A percentile compares a stretch with the other conserved stretches of the same genome.
Evolutionary conservation across 2,888 invertebrate genomes (phyloP).

Genomic region (Thymelicus sylvestris): DNA sequence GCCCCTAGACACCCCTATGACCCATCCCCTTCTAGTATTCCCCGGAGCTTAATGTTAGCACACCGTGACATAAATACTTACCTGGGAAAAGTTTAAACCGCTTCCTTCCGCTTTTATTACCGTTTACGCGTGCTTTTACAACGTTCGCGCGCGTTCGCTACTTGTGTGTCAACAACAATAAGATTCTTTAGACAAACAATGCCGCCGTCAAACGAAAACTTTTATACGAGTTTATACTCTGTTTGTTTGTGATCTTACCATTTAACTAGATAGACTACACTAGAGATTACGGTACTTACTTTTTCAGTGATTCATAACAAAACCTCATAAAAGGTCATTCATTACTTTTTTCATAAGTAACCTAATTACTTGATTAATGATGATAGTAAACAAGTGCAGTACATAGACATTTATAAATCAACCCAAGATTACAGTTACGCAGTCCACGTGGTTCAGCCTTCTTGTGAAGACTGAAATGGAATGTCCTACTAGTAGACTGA

Average conservation of each 20-base stretch:
- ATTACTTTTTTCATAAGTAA: too few species aligned
- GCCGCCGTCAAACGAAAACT: conserved; percentile 11
- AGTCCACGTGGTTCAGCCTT: too few species aligned
- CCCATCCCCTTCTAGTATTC: conserved; percentile 64
- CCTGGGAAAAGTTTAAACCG: conserved; percentile 70
- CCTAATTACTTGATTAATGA: too few species aligned
- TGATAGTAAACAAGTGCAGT: too few species aligned
- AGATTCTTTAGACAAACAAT: conserved; percentile 26
- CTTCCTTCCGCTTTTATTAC: conserved; percentile 67
- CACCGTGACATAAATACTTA: conserved; percentile 76
- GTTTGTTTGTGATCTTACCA: not conserved
- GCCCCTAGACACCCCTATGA: conserved; percentile 62
- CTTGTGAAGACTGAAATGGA: too few species aligned
- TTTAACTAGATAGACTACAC: too few species aligned
- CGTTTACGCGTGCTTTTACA: conserved; percentile 51
- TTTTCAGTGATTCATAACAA: too few species aligned
- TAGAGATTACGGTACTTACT: too few species aligned
- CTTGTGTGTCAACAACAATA: conserved; percentile 44
- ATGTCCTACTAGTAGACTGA: too few species aligned
- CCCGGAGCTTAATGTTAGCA: conserved; percentile 69
- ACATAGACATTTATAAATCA: too few species aligned
- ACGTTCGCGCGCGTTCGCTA: conserved; percentile 39
- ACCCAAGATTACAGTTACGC: too few species aligned
- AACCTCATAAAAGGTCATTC: too few species aligned
- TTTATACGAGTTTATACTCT: conserved; percentile 1